Evolutionary conservation across 2,888 invertebrate genomes (phyloP).

Genomic region (Zeuzera pyrina): DNA sequence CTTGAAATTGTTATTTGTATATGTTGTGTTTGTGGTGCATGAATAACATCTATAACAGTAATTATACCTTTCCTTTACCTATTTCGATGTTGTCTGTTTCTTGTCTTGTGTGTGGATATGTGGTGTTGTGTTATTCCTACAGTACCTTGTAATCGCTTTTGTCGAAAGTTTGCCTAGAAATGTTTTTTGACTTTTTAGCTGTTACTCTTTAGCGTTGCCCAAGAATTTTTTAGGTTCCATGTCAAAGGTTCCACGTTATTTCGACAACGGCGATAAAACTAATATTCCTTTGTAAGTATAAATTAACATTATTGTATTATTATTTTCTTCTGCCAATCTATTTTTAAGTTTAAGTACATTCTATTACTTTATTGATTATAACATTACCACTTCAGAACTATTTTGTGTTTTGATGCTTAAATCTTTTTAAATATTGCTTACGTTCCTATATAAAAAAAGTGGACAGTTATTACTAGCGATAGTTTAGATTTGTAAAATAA

Average conservation of each 20-base stretch:
- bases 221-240: conserved; percentile 1
- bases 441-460: too few relatives aligned
- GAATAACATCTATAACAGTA: conserved; percentile 70
- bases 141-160: conserved; percentile 47
- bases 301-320: too few relatives aligned
- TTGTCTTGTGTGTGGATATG: conserved; percentile 41
- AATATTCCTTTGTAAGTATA: conserved; percentile 38
- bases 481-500: too few relatives aligned
- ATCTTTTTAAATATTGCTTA: too few relatives aligned
- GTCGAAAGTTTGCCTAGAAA: conserved; percentile 33
- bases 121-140: conserved; percentile 55
- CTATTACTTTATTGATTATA: too few relatives aligned
- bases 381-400: too few relatives aligned
- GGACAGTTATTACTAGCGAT: too few relatives aligned
- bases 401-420: too few relatives aligned
- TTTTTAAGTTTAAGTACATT: too few relatives aligned
- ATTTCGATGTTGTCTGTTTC: conserved; percentile 32
- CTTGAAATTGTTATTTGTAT: too few relatives aligned
- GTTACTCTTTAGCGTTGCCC: conserved; percentile 6
- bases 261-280: conserved; percentile 46
- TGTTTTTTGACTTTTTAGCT: conserved; percentile 1
- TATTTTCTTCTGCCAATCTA: too few relatives aligned
- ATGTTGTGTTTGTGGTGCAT: conserved; percentile 59
- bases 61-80: too few relatives aligned
- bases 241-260: conserved; percentile 18